phyloP scores from a whole-genome alignment of 2,888 invertebrate genomes.

The Piscicola geometra region DNA sequence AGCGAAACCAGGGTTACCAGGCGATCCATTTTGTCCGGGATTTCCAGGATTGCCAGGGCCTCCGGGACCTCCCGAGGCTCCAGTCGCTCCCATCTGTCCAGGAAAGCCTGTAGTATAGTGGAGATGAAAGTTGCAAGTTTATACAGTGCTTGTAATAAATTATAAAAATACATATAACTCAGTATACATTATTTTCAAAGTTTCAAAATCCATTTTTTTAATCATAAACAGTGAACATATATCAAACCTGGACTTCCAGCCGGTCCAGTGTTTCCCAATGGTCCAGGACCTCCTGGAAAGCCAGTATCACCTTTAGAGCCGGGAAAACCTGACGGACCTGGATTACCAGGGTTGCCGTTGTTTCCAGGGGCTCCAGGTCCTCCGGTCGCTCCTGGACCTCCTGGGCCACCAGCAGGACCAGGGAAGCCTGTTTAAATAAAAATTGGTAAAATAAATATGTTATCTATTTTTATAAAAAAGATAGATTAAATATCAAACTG shows the following conservation, averaged over 20 bases:
- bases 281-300: constrained; percentile 1
- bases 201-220: neutral
- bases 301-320: neutral
- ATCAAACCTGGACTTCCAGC: neutral
- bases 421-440: neutral
- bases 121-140: too few species aligned
- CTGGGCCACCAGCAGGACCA: neutral
- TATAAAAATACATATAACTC: too few species aligned
- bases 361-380: neutral
- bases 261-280: neutral
- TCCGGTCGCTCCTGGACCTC: neutral
- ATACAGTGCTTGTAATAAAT: too few species aligned
- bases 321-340: neutral
- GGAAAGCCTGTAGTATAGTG: neutral
- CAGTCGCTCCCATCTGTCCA: neutral
- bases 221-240: neutral
- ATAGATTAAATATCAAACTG: too few species aligned
- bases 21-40: neutral
- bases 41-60: neutral
- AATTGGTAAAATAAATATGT: too few species aligned
- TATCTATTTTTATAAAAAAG: too few species aligned
- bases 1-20: neutral
- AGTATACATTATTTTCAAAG: too few species aligned
- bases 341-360: neutral
- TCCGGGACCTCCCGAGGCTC: neutral